phyloP scores from a whole-genome alignment of 2,113 vertebrate genomes.

The Siphamia tubifer region DNA sequence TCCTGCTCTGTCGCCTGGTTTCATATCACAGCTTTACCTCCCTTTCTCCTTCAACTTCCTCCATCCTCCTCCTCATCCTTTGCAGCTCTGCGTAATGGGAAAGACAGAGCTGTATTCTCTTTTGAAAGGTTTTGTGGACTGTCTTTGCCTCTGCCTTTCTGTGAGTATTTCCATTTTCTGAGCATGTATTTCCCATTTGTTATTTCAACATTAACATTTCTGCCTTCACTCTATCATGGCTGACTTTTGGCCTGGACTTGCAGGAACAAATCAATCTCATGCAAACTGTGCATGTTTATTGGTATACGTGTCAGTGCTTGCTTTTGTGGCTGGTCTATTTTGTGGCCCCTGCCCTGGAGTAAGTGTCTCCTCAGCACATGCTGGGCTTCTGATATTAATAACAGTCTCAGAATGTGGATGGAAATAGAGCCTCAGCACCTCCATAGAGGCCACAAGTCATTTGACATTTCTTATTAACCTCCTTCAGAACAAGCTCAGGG shows the following conservation, averaged over 20 bases:
- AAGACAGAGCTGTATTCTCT: slow-evolving; percentile 71
- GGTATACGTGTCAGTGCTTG: neutral
- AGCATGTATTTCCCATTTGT: neutral
- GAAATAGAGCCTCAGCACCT: slow-evolving; percentile 67
- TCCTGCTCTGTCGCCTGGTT: neutral
- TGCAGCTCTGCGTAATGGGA: slow-evolving; percentile 62
- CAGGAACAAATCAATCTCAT: neutral
- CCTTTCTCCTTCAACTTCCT: neutral
- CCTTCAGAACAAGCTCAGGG: slow-evolving; percentile 13
- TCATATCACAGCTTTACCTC: slow-evolving; percentile 11
- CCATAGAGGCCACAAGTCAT: slow-evolving; percentile 48
- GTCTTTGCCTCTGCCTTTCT: slow-evolving; percentile 73
- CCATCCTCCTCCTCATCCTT: neutral
- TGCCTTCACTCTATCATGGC: neutral
- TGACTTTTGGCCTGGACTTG: neutral
- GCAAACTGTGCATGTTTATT: neutral
- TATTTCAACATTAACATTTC: neutral
- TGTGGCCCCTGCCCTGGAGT: neutral
- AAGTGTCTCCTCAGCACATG: slow-evolving; percentile 45
- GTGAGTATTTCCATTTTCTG: slow-evolving; percentile 68
- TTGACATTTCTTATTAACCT: slow-evolving; percentile 57
- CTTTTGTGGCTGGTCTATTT: neutral
- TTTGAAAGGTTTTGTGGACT: slow-evolving; percentile 71
- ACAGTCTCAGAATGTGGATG: slow-evolving; percentile 68
- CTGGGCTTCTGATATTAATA: slow-evolving; percentile 75